Base-by-base conservation (phyloP, 2,888 invertebrate species). In the Stenodera caucasica region DNA sequence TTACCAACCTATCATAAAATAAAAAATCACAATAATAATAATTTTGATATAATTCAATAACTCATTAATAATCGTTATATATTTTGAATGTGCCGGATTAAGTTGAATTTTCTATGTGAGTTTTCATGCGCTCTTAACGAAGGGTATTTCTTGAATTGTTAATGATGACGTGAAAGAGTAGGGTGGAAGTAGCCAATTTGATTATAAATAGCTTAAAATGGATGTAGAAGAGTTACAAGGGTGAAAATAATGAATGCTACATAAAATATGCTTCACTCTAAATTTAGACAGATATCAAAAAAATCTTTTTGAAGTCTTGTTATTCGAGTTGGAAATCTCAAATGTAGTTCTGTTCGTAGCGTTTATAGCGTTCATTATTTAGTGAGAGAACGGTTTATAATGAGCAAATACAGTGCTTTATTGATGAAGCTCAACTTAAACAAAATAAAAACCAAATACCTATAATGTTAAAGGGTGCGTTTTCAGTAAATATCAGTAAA, bases 1-100 rank as follows among this genome's bases (percentile, higher is more conserved):
- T 84, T 83, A 63, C 78, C 76, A 55, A 70, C 70, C 77, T 78
- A 68, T 45, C 62, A 63, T 8, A 37, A 14, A 54, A 26, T 26
- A 4, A 26, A 26, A 26, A 2, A 26, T 4, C 2, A 26, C 26
- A n/a, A n/a, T n/a, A n/a, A n/a, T n/a, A n/a, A n/a, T n/a, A n/a
- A n/a, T n/a, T n/a, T n/a, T n/a, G n/a, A n/a, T n/a, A n/a, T n/a
- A n/a, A n/a, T n/a, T n/a, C n/a, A n/a, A n/a, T n/a, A n/a, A n/a
- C n/a, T n/a, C n/a, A n/a, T n/a, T n/a, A n/a, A n/a, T n/a, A n/a
- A n/a, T n/a, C n/a, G n/a, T n/a, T n/a, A n/a, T n/a, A n/a, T n/a
- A n/a, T n/a, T n/a, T n/a, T 50, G 26, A 35, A 12, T 35, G 35
- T 30, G 14, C n/a, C 21, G 33, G 35, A 35, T 53, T 35, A 37